Evolutionary conservation across 1,140 invertebrate species (phyloP).

Genomic region (Pinna nobilis): DNA sequence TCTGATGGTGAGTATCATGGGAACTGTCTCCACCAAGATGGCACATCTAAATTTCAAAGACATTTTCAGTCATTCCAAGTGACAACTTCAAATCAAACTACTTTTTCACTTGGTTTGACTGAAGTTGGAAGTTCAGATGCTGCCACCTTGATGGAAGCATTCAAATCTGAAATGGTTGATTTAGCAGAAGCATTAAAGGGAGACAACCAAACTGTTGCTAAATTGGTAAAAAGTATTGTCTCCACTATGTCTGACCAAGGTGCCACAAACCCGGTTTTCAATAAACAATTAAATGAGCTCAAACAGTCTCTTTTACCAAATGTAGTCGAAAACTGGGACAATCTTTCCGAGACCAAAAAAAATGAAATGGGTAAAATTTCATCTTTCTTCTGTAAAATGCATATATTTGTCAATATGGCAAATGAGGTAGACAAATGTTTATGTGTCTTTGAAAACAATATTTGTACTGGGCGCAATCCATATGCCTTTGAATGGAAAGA

Average conservation of each 20-base stretch:
- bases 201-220: too few species aligned
- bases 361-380: neutral
- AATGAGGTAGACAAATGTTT: conserved; percentile 34
- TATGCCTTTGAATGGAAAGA: conserved; percentile 15
- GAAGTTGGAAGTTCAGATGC: conserved; percentile 11
- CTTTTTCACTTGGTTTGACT: neutral
- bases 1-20: too few species aligned
- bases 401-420: conserved; percentile 39
- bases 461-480: conserved; percentile 18
- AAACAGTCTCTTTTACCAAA: conserved; percentile 14
- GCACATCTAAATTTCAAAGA: too few species aligned
- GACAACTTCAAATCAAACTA: too few species aligned
- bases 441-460: conserved; percentile 26
- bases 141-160: neutral
- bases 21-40: too few species aligned
- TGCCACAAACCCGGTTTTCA: too few species aligned
- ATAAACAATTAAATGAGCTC: conserved; percentile 14
- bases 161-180: neutral
- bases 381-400: conserved; percentile 31
- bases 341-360: neutral
- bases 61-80: too few species aligned
- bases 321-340: conserved; percentile 16
- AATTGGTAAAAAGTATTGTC: conserved; percentile 11
- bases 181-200: neutral
- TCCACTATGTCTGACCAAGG: conserved; percentile 42